Evolutionary conservation across 2,797 vertebrate species (phyloP).

Genomic region (Acomys russatus): DNA sequence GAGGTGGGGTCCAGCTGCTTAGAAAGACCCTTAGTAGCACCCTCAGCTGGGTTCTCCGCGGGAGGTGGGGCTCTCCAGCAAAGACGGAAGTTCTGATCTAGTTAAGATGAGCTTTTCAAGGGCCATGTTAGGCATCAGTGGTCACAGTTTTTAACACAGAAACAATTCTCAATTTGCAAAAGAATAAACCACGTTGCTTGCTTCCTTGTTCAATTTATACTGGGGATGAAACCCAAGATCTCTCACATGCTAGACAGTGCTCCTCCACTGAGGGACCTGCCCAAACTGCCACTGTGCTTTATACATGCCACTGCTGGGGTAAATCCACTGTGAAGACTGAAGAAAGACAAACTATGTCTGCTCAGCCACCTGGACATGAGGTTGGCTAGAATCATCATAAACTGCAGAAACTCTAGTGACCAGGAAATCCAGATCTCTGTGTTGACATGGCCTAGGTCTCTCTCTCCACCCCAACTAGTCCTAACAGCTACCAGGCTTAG

Average conservation of each 20-base stretch:
- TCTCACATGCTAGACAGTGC: neutral
- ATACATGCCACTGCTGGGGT: neutral
- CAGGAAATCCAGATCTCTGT: neutral
- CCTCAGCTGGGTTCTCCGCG: neutral
- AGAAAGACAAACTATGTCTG: neutral
- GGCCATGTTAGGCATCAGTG: neutral
- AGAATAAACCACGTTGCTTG: neutral
- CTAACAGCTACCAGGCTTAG: neutral
- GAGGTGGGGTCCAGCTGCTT: neutral
- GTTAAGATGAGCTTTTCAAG: neutral
- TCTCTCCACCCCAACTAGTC: neutral
- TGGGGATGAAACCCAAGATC: neutral
- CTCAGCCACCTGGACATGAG: neutral
- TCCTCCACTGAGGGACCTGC: neutral
- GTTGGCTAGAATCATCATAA: neutral
- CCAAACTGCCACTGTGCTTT: neutral
- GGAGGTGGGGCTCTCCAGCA: neutral
- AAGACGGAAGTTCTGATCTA: neutral
- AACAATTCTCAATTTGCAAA: neutral
- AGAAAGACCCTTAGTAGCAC: neutral
- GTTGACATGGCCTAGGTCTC: too few species aligned
- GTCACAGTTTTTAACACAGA: neutral
- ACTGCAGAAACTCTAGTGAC: neutral
- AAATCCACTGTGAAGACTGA: neutral
- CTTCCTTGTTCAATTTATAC: neutral